Base-by-base conservation (phyloP, 2,888 invertebrate genomes). In the Pseudococcus jackbeardsleyi region DNA sequence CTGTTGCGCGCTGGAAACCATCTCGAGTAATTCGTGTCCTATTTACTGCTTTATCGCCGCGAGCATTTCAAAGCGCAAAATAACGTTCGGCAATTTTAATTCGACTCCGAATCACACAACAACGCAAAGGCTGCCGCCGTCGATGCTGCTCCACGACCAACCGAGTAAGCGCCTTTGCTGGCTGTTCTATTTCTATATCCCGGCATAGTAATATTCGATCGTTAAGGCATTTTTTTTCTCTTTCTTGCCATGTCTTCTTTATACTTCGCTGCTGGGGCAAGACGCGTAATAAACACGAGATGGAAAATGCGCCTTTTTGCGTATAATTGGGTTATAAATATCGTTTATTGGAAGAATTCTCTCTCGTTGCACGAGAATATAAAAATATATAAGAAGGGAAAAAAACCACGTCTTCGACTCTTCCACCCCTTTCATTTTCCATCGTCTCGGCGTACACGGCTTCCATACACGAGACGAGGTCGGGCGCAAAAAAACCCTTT, bases 11-110 rank as follows among this genome's bases (percentile, higher is more conserved):
- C 64, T 22, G 50, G 22, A 19, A 64, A 64, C 64, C 64, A 64
- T 64, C 64, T 64, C 50, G 50, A 50, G 50, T 50, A 50, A 50
- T 64, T 64, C 64, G 64, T 64, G 64, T 64, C 64, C 64, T 64
- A 64, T 64, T 64, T 64, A 64, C 64, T 22, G 64, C 64, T 19
- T 50, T 22, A 64, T 64, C 64, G 64, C 64, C 64, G 64, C 64
- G 19, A 22, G 64, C 64, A 64, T 64, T 64, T 64, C 64, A 64
- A 64, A 64, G 64, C 64, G 64, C 22, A 64, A 64, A 64, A 64
- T 64, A 64, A 64, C 64, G 64, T 22, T 64, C 22, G 9, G 64
- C 64, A 64, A 64, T 64, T 22, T 64, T 22, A 64, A 64, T 22
- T 64, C 64, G 17, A 50, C 50, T 50, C 0, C 50, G 50, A 50